phyloP scores from a whole-genome alignment of 2,113 vertebrate genomes.

The Pelmatolapia mariae region DNA sequence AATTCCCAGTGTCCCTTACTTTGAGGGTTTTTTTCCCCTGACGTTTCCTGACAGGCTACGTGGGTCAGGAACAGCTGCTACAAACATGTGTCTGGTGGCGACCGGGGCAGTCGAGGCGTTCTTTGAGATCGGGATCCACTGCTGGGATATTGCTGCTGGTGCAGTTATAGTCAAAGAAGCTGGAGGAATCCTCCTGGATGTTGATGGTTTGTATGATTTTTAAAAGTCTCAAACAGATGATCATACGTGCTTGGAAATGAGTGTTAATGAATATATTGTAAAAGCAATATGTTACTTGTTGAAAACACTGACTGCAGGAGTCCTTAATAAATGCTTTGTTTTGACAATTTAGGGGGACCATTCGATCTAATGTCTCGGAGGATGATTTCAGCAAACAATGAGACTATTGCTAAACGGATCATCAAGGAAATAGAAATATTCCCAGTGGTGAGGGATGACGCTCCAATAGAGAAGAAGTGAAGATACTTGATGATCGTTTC shows the following conservation, averaged over 20 bases:
- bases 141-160: conserved; percentile 90
- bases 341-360: conserved; percentile 70
- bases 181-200: conserved; percentile 80
- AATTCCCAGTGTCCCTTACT: neutral
- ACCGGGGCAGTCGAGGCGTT: conserved; percentile 83
- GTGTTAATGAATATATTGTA: neutral
- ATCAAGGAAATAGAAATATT: conserved; percentile 83
- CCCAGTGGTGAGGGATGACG: conserved; percentile 77
- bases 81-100: conserved; percentile 91
- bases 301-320: neutral
- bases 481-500: neutral
- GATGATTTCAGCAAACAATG: conserved; percentile 81
- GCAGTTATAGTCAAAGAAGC: conserved; percentile 85
- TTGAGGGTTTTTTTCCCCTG: neutral
- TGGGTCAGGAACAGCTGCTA: conserved; percentile 85
- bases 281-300: neutral
- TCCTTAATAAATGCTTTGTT: neutral
- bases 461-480: neutral
- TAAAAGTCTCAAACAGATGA: neutral
- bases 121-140: conserved; percentile 91
- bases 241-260: neutral
- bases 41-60: conserved; percentile 73
- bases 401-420: conserved; percentile 75
- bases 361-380: conserved; percentile 92
- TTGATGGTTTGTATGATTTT: conserved; percentile 70